phyloP scores from a whole-genome alignment of 2,888 invertebrate species.

The Nasonia oneida region DNA sequence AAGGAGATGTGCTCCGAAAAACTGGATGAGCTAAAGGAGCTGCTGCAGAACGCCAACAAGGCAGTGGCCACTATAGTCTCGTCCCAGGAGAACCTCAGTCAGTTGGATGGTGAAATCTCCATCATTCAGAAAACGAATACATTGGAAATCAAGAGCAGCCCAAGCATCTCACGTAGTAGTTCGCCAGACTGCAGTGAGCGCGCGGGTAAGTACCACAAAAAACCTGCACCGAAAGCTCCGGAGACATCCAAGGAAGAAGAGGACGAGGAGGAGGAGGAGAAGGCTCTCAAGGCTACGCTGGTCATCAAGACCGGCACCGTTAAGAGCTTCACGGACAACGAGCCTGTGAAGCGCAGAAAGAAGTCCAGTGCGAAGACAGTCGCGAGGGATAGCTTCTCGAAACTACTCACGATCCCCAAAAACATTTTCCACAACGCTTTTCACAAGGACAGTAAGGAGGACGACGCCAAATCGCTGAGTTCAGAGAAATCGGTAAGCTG shows the following conservation, averaged over 20 bases:
- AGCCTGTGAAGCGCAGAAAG: constrained; percentile 64
- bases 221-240: constrained; percentile 80
- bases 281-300: constrained; percentile 79
- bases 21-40: constrained; percentile 71
- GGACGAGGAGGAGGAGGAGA: constrained; percentile 64
- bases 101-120: not conserved
- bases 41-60: constrained; percentile 70
- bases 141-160: constrained; percentile 62
- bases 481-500: constrained; percentile 67
- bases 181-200: constrained; percentile 71
- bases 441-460: constrained; percentile 69
- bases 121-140: constrained; percentile 23
- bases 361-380: constrained; percentile 60
- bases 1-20: constrained; percentile 71
- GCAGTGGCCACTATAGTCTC: constrained; percentile 70
- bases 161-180: constrained; percentile 67
- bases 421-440: constrained; percentile 75
- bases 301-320: constrained; percentile 80
- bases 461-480: constrained; percentile 58
- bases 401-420: constrained; percentile 74
- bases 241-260: constrained; percentile 63
- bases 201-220: constrained; percentile 81
- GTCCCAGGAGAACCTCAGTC: constrained; percentile 66
- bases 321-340: constrained; percentile 72
- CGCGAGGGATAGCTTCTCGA: constrained; percentile 70